phyloP scores from a whole-genome alignment of 2,113 vertebrate genomes.

The Phycodurus eques region DNA sequence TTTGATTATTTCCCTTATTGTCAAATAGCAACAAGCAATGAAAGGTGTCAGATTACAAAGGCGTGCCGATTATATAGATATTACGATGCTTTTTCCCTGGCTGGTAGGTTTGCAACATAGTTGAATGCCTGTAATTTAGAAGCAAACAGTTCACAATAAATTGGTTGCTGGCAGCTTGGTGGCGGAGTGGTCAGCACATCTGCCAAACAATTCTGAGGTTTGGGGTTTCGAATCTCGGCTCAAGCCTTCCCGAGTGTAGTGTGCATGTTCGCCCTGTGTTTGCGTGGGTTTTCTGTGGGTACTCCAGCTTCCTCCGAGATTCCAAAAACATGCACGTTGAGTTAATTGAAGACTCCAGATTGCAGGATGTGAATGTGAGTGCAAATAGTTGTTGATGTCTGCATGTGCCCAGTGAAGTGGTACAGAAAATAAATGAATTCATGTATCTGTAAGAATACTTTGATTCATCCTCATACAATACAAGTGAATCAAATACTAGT shows the following conservation, averaged over 20 bases:
- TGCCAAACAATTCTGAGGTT: not conserved
- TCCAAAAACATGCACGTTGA: not conserved
- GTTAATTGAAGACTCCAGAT: not conserved
- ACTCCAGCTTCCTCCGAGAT: not conserved
- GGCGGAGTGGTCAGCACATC: not conserved
- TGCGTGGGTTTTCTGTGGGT: not conserved
- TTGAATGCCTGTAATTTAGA: slow-evolving; percentile 20
- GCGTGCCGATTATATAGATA: slow-evolving; percentile 49
- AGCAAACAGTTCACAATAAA: slow-evolving; percentile 20
- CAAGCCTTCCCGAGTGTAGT: not conserved
- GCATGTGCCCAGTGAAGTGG: not conserved
- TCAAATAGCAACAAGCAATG: slow-evolving; percentile 30
- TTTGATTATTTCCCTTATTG: slow-evolving; percentile 51
- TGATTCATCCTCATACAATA: not conserved
- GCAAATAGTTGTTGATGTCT: not conserved
- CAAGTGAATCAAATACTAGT: slow-evolving; percentile 3
- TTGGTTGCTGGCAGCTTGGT: slow-evolving; percentile 1
- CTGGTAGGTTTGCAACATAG: slow-evolving; percentile 25
- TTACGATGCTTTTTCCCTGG: slow-evolving; percentile 33
- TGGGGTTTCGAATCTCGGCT: not conserved
- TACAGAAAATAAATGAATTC: not conserved
- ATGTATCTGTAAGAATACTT: not conserved
- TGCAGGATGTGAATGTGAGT: not conserved
- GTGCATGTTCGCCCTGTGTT: not conserved
- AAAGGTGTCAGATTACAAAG: slow-evolving; percentile 59